Conservation (phyloP, 2,888 invertebrate species). For the Blera fallax region DNA sequence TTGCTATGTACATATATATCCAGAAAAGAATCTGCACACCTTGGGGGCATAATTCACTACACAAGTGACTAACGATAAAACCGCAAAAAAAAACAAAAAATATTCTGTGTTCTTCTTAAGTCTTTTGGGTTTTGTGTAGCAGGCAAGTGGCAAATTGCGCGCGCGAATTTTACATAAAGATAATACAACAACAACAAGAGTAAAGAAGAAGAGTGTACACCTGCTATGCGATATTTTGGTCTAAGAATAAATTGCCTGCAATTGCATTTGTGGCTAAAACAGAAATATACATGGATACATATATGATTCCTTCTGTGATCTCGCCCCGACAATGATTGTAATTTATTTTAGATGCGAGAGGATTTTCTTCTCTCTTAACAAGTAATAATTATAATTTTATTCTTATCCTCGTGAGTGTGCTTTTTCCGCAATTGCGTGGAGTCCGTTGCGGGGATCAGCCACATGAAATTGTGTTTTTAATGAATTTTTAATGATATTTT, state of each 20-base stretch:
- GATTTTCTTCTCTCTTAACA: not conserved
- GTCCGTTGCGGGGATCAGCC: too few relatives aligned
- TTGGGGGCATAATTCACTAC: slow-evolving; percentile 50
- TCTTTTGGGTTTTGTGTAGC: not conserved
- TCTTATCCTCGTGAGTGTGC: not conserved
- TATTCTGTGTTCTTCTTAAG: not conserved
- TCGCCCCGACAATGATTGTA: slow-evolving; percentile 51
- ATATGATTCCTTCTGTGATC: slow-evolving; percentile 44
- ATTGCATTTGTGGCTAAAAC: slow-evolving; percentile 39
- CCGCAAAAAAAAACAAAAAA: slow-evolving; percentile 32
- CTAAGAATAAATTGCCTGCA: slow-evolving; percentile 65
- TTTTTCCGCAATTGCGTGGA: not conserved
- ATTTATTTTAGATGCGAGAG: slow-evolving; percentile 39
- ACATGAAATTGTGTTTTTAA: slow-evolving; percentile 7
- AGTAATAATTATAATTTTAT: slow-evolving; percentile 33
- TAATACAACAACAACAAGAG: not conserved
- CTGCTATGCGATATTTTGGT: slow-evolving; percentile 61
- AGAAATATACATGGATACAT: too few relatives aligned
- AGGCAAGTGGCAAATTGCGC: slow-evolving; percentile 9
- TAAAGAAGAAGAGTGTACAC: slow-evolving; percentile 35
- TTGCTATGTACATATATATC: slow-evolving; percentile 19
- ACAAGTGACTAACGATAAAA: slow-evolving; percentile 52
- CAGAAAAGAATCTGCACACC: slow-evolving; percentile 39
- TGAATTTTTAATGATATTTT: slow-evolving; percentile 1
- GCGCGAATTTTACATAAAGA: not conserved